Evolutionary conservation across 2,113 vertebrate species (phyloP).

Genomic region (Dicaeum eximium): DNA sequence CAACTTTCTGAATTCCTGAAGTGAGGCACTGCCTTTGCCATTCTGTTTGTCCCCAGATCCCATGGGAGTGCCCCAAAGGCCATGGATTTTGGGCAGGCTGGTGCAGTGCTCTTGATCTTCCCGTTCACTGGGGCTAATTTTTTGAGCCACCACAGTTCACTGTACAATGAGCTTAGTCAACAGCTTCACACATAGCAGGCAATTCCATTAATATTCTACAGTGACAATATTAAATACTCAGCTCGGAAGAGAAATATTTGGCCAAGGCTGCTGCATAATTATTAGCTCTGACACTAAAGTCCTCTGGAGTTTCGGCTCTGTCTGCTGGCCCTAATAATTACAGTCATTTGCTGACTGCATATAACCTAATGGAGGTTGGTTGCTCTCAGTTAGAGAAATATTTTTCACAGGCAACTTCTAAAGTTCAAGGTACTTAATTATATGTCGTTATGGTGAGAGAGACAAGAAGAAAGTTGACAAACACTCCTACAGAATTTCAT

Average conservation of each 20-base stretch:
- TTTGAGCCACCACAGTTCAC: slow-evolving; percentile 40
- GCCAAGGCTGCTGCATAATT: slow-evolving; percentile 66
- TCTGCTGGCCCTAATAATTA: slow-evolving; percentile 61
- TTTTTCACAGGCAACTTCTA: slow-evolving; percentile 33
- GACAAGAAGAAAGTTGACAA: slow-evolving; percentile 46
- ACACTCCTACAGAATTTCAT: background rate
- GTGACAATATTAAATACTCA: slow-evolving; percentile 58
- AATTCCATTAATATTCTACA: slow-evolving; percentile 56
- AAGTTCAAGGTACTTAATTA: slow-evolving; percentile 54
- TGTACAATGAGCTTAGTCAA: slow-evolving; percentile 56
- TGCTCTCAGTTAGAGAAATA: slow-evolving; percentile 21
- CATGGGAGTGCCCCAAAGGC: background rate
- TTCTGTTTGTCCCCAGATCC: background rate
- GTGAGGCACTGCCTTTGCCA: background rate
- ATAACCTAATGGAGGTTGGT: slow-evolving; percentile 48
- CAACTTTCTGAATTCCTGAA: background rate
- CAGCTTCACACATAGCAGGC: slow-evolving; percentile 42
- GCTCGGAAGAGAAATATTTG: slow-evolving; percentile 51
- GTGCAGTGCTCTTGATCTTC: background rate
- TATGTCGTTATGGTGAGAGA: background rate
- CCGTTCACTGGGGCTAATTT: slow-evolving; percentile 24
- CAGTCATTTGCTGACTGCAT: slow-evolving; percentile 54
- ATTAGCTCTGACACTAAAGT: slow-evolving; percentile 61
- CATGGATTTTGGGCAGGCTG: background rate
- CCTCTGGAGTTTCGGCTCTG: slow-evolving; percentile 58